These are phyloP conservation scores for Perizoma flavofasciatum DNA, from an alignment of 2,888 invertebrate species.

Conservation along the genomic window DNA sequence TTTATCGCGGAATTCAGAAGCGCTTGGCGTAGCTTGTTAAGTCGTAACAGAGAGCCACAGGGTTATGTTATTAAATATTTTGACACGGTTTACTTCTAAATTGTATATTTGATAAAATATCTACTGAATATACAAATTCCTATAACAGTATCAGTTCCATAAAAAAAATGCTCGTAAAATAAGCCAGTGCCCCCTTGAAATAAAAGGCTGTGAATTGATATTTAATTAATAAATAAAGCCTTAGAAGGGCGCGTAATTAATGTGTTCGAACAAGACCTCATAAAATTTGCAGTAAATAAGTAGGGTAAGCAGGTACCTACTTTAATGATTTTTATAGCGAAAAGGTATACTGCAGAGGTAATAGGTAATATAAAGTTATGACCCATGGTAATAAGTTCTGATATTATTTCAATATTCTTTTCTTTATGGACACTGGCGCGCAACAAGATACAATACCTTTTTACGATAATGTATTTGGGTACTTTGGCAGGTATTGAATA, in stretches of 20 bases:
- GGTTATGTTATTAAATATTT: no score
- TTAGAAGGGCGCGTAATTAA: conserved; percentile 55
- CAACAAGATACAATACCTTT: conserved; percentile 35
- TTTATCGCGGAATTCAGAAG: neutral
- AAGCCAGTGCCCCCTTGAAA: no score
- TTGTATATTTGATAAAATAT: no score
- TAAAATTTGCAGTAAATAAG: conserved; percentile 65
- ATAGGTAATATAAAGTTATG: conserved; percentile 54
- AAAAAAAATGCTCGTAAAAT: no score
- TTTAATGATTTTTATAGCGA: conserved; percentile 61
- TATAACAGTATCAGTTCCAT: no score
- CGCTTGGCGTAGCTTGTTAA: no score
- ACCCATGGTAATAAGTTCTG: conserved; percentile 43
- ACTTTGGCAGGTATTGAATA: conserved; percentile 7
- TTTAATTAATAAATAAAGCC: conserved; percentile 40
- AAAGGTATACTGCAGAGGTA: conserved; percentile 47
- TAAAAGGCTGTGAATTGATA: no score
- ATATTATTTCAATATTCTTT: conserved; percentile 55
- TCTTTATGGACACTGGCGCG: conserved; percentile 49
- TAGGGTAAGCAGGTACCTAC: conserved; percentile 32
- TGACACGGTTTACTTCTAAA: no score
- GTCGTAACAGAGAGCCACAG: no score
- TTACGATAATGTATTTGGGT: conserved; percentile 21
- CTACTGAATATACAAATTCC: no score
- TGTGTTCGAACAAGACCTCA: conserved; percentile 54